phyloP scores from a whole-genome alignment of 2,888 invertebrate genomes.

The Ectemnius lituratus region DNA sequence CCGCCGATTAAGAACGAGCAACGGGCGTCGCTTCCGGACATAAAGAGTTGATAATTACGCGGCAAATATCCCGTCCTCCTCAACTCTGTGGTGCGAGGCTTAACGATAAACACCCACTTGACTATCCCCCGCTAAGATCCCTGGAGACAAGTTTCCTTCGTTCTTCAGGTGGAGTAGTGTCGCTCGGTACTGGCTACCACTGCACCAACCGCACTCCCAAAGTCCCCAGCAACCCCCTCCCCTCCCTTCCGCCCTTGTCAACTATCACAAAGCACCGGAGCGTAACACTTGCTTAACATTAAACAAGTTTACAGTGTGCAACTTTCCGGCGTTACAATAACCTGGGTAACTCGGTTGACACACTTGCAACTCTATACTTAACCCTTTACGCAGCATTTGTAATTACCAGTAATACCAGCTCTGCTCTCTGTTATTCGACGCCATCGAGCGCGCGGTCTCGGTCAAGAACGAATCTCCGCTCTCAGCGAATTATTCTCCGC shows the following conservation, averaged over 20 bases:
- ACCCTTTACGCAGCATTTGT: slow-evolving; percentile 13
- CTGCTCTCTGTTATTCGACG: not conserved
- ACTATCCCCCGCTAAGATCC: slow-evolving; percentile 2
- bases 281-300: slow-evolving; percentile 5
- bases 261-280: not conserved
- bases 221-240: not conserved
- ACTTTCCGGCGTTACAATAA: slow-evolving; percentile 26
- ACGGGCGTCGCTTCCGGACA: slow-evolving; percentile 13
- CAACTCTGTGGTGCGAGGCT: not conserved
- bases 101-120: slow-evolving; percentile 28
- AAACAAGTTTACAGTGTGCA: slow-evolving; percentile 17
- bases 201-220: not conserved
- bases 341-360: slow-evolving; percentile 9
- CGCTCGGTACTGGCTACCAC: not conserved
- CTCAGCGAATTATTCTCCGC: too few species aligned
- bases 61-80: slow-evolving; percentile 16
- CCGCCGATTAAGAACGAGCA: slow-evolving; percentile 38
- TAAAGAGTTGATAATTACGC: slow-evolving; percentile 45
- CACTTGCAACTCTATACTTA: slow-evolving; percentile 16
- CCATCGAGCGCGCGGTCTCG: not conserved
- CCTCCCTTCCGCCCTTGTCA: not conserved
- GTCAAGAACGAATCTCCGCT: too few species aligned
- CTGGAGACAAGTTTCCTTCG: not conserved
- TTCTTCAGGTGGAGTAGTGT: slow-evolving; percentile 12
- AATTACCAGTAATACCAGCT: slow-evolving; percentile 6